Base-by-base conservation (phyloP, 2,113 vertebrate species). In the Syrmaticus mikado region DNA sequence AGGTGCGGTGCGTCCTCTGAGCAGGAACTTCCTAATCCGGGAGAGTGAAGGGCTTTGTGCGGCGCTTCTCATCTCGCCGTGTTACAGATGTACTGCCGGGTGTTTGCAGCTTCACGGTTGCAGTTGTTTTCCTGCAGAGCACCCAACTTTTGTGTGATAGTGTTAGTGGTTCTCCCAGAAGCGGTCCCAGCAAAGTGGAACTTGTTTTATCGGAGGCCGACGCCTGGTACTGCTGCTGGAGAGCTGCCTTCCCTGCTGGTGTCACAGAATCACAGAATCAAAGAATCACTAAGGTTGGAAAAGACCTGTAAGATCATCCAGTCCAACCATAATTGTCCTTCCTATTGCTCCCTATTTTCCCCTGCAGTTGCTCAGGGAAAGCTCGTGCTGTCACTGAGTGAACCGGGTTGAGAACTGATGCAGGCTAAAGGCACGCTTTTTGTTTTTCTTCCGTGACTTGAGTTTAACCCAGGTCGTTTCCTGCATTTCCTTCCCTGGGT, bases 61-160 rank as follows among this genome's bases (percentile, higher is more conserved):
- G 20, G 45, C 16, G 0, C 36, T 85, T 91, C 27, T n/a, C 13
- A 1, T 34, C 60, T 5, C 9, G 24, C 68, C n/a, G 30, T 10
- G 27, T 28, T 53, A 53, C 14, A 4, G 52, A 53, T 28, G 52
- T 53, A 8, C 27, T 53, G 8, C 52, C 28, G 14, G 27, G 11
- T 15, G 0, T 58, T 20, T 55, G 25, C 30, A 34, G 34, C 30
- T 64, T 60, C 46, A 15, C 16, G 4, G 38, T 68, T 50, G 27
- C 14, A 5, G 8, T 11, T 45, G 36, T 30, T 67, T 61, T 57
- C 77, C 27, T 74, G 68, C 10, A 19, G 32, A 91, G 27, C 34
- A 1, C 13, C 55, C 5, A 13, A 11, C 15, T 53, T 71, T 40
- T 55, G 7, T 50, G 17, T 62, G 50, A 1, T 0, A 4, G 9